Conservation (phyloP, 2,113 vertebrate genomes). For the Eretmochelys imbricata region DNA sequence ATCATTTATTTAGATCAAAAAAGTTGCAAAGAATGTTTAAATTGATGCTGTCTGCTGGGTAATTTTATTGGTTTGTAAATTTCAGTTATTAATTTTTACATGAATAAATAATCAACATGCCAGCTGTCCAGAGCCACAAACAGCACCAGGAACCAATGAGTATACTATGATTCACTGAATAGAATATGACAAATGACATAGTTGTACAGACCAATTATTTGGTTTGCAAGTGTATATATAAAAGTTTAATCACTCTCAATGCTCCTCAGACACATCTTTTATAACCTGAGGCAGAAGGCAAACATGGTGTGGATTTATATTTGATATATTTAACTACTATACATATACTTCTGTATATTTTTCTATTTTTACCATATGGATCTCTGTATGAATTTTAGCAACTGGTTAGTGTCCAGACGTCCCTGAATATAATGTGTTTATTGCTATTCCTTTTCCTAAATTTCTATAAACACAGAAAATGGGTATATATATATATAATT, state of each 20-base stretch:
- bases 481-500: constrained; percentile 41
- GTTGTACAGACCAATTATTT: constrained; percentile 40
- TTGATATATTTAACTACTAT: not conserved
- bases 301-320: not conserved
- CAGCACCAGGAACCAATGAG: constrained; percentile 17
- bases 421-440: not conserved
- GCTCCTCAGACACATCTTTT: not conserved
- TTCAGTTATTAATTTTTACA: constrained; percentile 26
- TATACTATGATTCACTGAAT: constrained; percentile 43
- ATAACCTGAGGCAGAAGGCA: not conserved
- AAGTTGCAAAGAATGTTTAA: not conserved
- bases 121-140: constrained; percentile 42
- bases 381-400: not conserved
- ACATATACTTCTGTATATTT: not conserved
- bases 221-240: not conserved
- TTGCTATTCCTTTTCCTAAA: not conserved
- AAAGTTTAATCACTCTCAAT: constrained; percentile 22
- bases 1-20: not conserved
- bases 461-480: constrained; percentile 43
- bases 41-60: not conserved
- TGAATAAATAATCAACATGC: constrained; percentile 33
- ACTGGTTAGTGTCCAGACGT: not conserved
- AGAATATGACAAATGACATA: constrained; percentile 43
- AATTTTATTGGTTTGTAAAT: constrained; percentile 25
- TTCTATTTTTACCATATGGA: not conserved